A percentile compares a stretch with the other conserved stretches of the same genome.
Evolutionary conservation across 1,140 invertebrate species (phyloP).

Genomic region (Bradynema listronoti): DNA sequence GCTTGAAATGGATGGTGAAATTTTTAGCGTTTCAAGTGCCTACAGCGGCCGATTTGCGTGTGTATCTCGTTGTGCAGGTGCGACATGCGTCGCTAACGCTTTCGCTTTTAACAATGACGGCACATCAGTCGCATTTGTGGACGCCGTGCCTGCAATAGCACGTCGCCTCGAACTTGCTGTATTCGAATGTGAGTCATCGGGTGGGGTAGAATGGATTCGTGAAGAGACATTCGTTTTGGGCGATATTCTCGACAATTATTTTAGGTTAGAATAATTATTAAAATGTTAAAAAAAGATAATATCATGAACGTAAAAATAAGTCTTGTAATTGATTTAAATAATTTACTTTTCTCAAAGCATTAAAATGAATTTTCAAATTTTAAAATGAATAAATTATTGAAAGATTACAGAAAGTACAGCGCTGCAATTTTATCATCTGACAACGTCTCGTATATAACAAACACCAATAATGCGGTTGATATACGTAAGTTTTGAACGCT

Average conservation of each 20-base stretch:
- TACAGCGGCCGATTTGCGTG: slow-evolving; percentile 92
- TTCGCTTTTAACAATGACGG: background rate
- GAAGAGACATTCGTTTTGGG: slow-evolving; percentile 70
- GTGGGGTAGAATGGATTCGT: slow-evolving; percentile 91
- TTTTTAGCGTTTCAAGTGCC: slow-evolving; percentile 66
- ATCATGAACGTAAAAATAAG: too few relatives aligned
- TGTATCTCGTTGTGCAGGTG: slow-evolving; percentile 68
- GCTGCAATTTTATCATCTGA: too few relatives aligned
- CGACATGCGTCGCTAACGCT: slow-evolving; percentile 29
- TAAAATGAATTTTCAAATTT: too few relatives aligned
- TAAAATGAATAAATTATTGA: too few relatives aligned
- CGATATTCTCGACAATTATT: slow-evolving; percentile 29
- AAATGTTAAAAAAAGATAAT: too few relatives aligned
- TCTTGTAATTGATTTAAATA: too few relatives aligned
- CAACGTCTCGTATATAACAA: too few relatives aligned
- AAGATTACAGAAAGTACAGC: too few relatives aligned
- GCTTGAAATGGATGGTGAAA: slow-evolving; percentile 46
- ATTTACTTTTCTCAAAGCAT: too few relatives aligned
- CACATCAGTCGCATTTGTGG: background rate
- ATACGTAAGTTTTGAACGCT: too few relatives aligned
- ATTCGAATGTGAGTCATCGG: slow-evolving; percentile 97
- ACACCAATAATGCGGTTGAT: too few relatives aligned
- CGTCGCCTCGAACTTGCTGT: slow-evolving; percentile 83
- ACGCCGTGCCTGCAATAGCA: slow-evolving; percentile 32
- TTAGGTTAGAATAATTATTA: background rate